Base-by-base conservation (phyloP, 2,113 vertebrate species). In the Coregonus clupeaformis region DNA sequence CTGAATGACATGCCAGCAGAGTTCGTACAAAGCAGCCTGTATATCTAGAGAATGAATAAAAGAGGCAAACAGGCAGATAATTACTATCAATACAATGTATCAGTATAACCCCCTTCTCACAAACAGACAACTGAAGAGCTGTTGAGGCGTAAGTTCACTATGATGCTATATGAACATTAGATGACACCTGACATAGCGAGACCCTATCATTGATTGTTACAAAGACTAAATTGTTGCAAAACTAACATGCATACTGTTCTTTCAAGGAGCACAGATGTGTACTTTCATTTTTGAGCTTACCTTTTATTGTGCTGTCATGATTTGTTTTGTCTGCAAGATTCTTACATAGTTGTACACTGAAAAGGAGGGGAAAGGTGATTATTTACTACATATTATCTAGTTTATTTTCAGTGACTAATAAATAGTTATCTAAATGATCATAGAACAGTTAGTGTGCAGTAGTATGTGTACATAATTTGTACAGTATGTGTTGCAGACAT, bases 331-430 rank as follows among this genome's bases (percentile, higher is more conserved):
- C 95, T 89, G 94, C 93, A 55, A 98, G 94, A 36, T 90, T 83
- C 79, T 96, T 97, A 91, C 97, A 99, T 71, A 98, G 92, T 73
- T 98, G 97, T 84, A 97, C 92, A 83, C 97, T 99, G 86, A 68
- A 81, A 77, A 55, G 72, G 77, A 85, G 9, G 73, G 6, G 71
- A 18, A 77, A 42, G 27, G 20, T 32, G 0, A 64, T 6, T 66
- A 42, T 32, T 42, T 60, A 67, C 42, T 14, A n/a, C 14, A 52
- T 11, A 42, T 42, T 3, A 42, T 42, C 36, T 42, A 42, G 36
- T 42, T 42, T 11, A 42, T 42, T 42, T 42, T 42, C 36, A 42
- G 36, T 42, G 36, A 42, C 9, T 42, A 11, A 9, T 42, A 42
- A 42, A 42, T 42, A 42, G 36, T 3, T 42, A 11, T 12, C 36